Evolutionary conservation across 2,888 invertebrate species (phyloP).

Genomic region (Schrankia costaestrigalis): DNA sequence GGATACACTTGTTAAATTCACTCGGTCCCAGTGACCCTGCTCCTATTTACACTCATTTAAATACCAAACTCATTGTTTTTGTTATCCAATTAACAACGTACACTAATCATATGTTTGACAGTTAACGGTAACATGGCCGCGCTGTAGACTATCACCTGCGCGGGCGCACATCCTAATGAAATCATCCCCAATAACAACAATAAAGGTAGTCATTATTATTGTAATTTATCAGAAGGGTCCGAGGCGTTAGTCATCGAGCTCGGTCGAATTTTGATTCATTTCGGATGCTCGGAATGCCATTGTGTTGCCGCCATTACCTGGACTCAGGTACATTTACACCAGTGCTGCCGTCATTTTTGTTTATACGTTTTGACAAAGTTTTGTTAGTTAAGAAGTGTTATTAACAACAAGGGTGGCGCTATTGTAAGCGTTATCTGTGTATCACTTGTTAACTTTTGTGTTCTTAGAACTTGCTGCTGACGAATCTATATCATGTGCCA

Average conservation of each 20-base stretch:
- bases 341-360: slow-evolving; percentile 45
- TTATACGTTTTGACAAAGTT: slow-evolving; percentile 71
- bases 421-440: slow-evolving; percentile 42
- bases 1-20: slow-evolving; percentile 55
- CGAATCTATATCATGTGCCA: slow-evolving; percentile 14
- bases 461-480: slow-evolving; percentile 25
- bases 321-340: slow-evolving; percentile 38
- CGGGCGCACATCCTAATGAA: slow-evolving; percentile 60
- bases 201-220: slow-evolving; percentile 64
- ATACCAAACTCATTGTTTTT: slow-evolving; percentile 24
- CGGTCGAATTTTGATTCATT: slow-evolving; percentile 75
- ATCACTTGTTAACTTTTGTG: slow-evolving; percentile 41
- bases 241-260: slow-evolving; percentile 53
- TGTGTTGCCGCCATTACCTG: slow-evolving; percentile 71
- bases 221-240: slow-evolving; percentile 64
- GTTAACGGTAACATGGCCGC: slow-evolving; percentile 44
- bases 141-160: slow-evolving; percentile 46
- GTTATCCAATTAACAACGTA: slow-evolving; percentile 29
- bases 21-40: slow-evolving; percentile 11
- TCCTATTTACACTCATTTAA: slow-evolving; percentile 16
- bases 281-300: slow-evolving; percentile 76
- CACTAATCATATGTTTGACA: slow-evolving; percentile 49
- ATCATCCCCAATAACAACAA: slow-evolving; percentile 71
- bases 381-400: slow-evolving; percentile 57
- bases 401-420: slow-evolving; percentile 62